Evolutionary conservation across 2,888 invertebrate genomes (phyloP).

Genomic region (Clitarchus hookeri): DNA sequence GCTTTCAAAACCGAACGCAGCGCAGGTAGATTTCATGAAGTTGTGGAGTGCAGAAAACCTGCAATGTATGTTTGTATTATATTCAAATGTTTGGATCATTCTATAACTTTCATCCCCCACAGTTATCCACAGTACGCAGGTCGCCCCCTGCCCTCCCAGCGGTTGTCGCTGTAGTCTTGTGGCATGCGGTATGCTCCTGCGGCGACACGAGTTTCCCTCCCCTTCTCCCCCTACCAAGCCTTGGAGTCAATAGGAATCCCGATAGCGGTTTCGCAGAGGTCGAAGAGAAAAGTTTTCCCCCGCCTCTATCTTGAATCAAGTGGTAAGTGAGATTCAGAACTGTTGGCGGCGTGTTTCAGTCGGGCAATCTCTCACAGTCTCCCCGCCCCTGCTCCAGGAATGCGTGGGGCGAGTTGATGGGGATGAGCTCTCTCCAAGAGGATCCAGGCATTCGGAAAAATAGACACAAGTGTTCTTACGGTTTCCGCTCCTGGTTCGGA

Average conservation of each 20-base stretch:
- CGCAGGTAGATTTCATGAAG: too few relatives aligned
- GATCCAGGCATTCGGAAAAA: neutral
- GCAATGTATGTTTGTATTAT: too few relatives aligned
- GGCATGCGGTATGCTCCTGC: neutral
- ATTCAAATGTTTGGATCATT: too few relatives aligned
- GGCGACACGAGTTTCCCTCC: neutral
- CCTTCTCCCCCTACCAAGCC: neutral
- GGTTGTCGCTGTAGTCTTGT: neutral
- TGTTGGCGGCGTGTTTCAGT: slow-evolving; percentile 10
- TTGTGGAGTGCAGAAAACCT: too few relatives aligned
- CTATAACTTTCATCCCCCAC: too few relatives aligned
- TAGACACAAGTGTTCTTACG: slow-evolving; percentile 1
- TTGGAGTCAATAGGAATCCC: neutral
- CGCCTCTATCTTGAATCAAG: neutral
- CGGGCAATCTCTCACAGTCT: slow-evolving; percentile 2
- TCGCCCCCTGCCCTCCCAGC: too few relatives aligned
- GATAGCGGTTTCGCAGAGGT: neutral
- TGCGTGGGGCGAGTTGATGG: neutral
- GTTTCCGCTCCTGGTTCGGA: neutral
- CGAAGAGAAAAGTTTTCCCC: neutral
- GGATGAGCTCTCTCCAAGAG: neutral
- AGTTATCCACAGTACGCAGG: too few relatives aligned
- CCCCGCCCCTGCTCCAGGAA: neutral
- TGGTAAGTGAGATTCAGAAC: slow-evolving; percentile 14
- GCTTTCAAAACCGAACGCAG: too few relatives aligned